Base-by-base conservation (phyloP, 2,888 invertebrate genomes). In the Meiosimyza platycephala region DNA sequence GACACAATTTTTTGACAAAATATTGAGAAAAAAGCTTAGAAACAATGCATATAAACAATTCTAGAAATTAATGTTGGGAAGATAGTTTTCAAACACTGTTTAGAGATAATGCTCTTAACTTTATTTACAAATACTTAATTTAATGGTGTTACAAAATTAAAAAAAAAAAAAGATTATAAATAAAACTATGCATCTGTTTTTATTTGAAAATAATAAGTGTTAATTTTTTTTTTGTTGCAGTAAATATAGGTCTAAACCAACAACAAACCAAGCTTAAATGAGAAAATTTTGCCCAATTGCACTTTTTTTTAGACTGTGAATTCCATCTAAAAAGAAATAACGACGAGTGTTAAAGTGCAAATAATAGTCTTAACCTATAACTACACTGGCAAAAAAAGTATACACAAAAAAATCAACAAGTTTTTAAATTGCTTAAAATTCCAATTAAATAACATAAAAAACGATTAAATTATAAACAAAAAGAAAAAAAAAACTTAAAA, bases 341-440 rank as follows among this genome's bases (percentile, higher is more conserved):
- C 28, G n/a, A 7, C 28, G 7, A 3, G 62, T 40, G 15, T 28
- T 69, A 55, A 60, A 13, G 55, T 33, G 18, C 66, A n/a, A 48
- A 60, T 15, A 62, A 55, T 59, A 63, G 59, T 60, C 28, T n/a
- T 68, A 50, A 62, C 47, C 63, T 54, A 71, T 65, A 57, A 50
- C 13, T 28, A 15, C 16, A 40, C 40, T 40, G 40, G 4, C 11
- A 48, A 40, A 60, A 55, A 48, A 47, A 57, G 13, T 40, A 33
- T 7, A 51, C 47, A 62, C 70, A 65, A 48, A 70, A 69, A 65
- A 70, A 52, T 65, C 52, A 51, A 54, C 47, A 60, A 47, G 47
- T 40, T 50, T 50, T 60, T 33, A 50, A 60, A 40, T 62, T 22
- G 15, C 64, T 51, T 57, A 55, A 55, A 54, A 48, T 33, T 52